phyloP scores from a whole-genome alignment of 2,888 invertebrate genomes.

The Chrysodeixis includens region DNA sequence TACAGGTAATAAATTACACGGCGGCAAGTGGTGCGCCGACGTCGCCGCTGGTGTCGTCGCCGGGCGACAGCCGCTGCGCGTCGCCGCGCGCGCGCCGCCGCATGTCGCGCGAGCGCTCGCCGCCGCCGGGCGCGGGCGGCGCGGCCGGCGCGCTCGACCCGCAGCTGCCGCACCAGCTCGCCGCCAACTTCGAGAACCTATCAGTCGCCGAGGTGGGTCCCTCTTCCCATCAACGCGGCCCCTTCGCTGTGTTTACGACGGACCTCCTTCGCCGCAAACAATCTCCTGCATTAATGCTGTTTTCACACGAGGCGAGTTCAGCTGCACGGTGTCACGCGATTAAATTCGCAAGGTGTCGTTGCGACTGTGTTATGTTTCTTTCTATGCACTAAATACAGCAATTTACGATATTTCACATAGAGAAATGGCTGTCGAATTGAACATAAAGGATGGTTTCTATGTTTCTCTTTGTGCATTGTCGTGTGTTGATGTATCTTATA shows the following conservation, averaged over 20 bases:
- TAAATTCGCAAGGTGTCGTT: constrained; percentile 27
- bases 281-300: constrained; percentile 52
- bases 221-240: constrained; percentile 44
- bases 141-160: constrained; percentile 69
- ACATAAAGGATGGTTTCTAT: neutral
- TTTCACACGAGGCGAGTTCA: constrained; percentile 52
- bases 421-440: neutral
- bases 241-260: constrained; percentile 52
- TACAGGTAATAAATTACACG: constrained; percentile 85
- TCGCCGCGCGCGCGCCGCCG: constrained; percentile 90
- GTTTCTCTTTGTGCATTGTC: constrained; percentile 15
- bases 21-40: constrained; percentile 85
- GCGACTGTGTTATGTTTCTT: constrained; percentile 29
- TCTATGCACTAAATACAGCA: constrained; percentile 10
- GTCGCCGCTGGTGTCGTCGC: constrained; percentile 94
- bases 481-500: constrained; percentile 24
- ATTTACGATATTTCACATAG: constrained; percentile 1
- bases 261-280: constrained; percentile 52
- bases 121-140: constrained; percentile 73
- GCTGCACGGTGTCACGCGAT: constrained; percentile 44
- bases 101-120: constrained; percentile 85
- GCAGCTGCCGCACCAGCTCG: constrained; percentile 76
- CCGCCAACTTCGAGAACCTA: constrained; percentile 83
- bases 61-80: constrained; percentile 93
- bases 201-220: constrained; percentile 77